Conservation (phyloP, 2,888 invertebrate genomes). For the Torymus tubicola region DNA sequence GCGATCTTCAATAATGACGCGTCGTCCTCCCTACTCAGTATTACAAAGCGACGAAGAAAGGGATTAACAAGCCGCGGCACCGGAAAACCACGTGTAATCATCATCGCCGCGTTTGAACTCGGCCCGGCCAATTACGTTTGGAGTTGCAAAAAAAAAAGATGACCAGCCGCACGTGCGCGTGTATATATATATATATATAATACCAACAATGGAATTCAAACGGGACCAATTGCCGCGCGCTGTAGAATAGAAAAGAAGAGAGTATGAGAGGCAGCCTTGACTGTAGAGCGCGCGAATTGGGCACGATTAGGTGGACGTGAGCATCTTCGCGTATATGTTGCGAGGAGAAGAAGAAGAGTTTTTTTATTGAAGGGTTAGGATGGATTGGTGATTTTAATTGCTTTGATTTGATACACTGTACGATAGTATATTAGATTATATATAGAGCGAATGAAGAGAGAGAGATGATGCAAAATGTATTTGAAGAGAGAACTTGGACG, state of each 20-base stretch:
- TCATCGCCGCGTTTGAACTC: background rate
- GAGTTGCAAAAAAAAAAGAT: background rate
- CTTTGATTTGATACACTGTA: too few species aligned
- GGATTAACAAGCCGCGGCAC: too few species aligned
- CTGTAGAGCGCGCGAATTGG: conserved; percentile 40
- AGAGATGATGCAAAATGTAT: too few species aligned
- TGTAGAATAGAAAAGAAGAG: conserved; percentile 16
- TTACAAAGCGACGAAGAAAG: too few species aligned
- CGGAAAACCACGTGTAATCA: background rate
- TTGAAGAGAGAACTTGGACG: too few species aligned
- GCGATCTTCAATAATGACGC: too few species aligned
- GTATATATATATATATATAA: background rate
- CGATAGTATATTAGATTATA: too few species aligned
- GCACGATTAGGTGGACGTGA: conserved; percentile 27
- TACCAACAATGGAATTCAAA: conserved; percentile 44
- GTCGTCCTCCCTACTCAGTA: too few species aligned
- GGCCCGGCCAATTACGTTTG: background rate
- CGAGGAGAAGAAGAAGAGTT: conserved; percentile 4
- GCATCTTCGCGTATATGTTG: background rate
- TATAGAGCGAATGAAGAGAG: too few species aligned
- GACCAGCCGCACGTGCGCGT: too few species aligned
- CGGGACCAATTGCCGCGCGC: conserved; percentile 11
- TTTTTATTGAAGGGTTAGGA: background rate
- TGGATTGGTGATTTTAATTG: background rate
- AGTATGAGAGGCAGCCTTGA: conserved; percentile 33